Evolutionary conservation across 1,140 invertebrate genomes (phyloP), one percentile per base, ranked within the genome.

Genomic region (Odontomachus brunneus): DNA sequence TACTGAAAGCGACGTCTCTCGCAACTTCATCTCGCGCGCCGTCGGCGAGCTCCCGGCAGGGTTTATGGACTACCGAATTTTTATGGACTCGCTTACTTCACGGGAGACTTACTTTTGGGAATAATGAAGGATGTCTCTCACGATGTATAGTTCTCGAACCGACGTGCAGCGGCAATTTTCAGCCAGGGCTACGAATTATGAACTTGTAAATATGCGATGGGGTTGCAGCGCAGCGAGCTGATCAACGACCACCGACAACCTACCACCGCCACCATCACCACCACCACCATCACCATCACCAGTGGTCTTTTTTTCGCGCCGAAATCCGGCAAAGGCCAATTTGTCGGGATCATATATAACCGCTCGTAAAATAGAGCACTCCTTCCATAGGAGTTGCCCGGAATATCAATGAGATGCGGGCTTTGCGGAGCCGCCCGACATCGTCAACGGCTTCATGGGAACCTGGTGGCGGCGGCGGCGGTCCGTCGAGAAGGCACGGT

Each of bases 361-460:
- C 82, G 87, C 85, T 91, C 89, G 90, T 91, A 91, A 91, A 91
- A 90, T 91, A 91, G 90, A 91, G 84, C 90, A 87, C 85, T 84
- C 83, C 67, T 73, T 86, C 75, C 73, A 59, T 48, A 63, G 63
- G 73, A 90, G 86, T 81, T 84, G 63, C 26, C 59, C 84, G 75
- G 90, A 91, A 91, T 91, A 89, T 80, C 86, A 91, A 91, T 91
- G 90, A 91, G 90, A 87, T 74, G 53, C 62, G 63, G 74, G 78
- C 59, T 87, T 88, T 90, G 90, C 86, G 66, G 81, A 44, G 82
- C 82, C 63, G 72, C 33, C 75, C 73, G 38, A 24, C 26, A 84
- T 75, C 85, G 74, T 87, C 82, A 87, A 82, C 74, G 63, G 29
- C 62, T 87, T 75, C 86, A 88, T 88, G 75, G 85, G 85, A 88